Conservation (phyloP, 1,140 invertebrate species). For the Yoshiicerus persimilis region DNA sequence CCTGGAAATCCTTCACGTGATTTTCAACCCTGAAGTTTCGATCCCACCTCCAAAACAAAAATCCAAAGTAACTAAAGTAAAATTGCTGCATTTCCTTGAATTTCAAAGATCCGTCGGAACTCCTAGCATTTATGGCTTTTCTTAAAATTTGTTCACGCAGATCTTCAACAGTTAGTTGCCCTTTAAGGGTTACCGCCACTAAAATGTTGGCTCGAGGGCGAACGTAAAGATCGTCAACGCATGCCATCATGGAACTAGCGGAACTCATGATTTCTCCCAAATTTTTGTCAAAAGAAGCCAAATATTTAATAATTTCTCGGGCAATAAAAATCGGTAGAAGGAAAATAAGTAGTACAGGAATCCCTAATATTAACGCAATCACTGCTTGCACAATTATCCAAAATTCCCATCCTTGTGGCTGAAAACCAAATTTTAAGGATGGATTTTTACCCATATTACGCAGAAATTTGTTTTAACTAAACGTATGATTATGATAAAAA, state of each 20-base stretch:
- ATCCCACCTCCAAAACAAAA: conserved; percentile 8
- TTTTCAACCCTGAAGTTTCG: conserved; percentile 1
- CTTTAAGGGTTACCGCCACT: neutral
- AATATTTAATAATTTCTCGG: too few species aligned
- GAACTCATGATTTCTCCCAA: neutral
- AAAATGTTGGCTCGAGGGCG: neutral
- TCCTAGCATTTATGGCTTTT: neutral
- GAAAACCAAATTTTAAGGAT: too few species aligned
- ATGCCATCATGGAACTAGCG: neutral
- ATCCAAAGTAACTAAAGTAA: neutral
- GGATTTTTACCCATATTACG: too few species aligned
- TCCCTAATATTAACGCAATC: too few species aligned
- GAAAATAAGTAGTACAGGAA: too few species aligned
- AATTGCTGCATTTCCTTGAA: conserved; percentile 2
- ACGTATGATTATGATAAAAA: too few species aligned
- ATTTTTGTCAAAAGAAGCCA: too few species aligned
- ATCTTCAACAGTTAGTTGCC: neutral
- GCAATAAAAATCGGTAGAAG: too few species aligned
- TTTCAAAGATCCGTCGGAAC: neutral
- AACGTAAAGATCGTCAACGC: neutral
- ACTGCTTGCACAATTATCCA: too few species aligned
- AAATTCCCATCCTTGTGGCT: too few species aligned
- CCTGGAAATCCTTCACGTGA: neutral
- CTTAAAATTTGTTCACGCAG: neutral
- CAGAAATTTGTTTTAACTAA: too few species aligned